A percentile compares a stretch with the other conserved stretches of the same genome.
Conservation (phyloP, 1,140 invertebrate species). For the Leguminivora glycinivorella region DNA sequence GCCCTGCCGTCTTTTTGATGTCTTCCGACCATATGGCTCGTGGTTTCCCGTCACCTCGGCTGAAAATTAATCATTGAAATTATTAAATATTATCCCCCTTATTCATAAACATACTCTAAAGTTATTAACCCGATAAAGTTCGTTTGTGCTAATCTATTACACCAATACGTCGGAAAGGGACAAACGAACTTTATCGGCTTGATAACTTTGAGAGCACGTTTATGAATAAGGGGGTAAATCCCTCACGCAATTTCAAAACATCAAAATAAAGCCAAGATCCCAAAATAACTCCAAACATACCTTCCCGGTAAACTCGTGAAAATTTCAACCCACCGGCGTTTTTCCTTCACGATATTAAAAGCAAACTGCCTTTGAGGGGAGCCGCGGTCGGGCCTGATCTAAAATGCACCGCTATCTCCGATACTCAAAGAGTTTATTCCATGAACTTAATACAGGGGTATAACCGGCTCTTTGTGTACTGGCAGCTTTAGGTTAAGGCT, state of each 20-base stretch:
- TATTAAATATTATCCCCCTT: too few relatives aligned
- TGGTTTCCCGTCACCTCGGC: too few relatives aligned
- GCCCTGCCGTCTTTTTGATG: too few relatives aligned
- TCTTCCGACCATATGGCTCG: too few relatives aligned
- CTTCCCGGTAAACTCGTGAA: neutral
- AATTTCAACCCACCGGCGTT: neutral
- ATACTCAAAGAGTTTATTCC: constrained; percentile 2
- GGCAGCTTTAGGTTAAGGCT: neutral
- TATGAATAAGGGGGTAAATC: too few relatives aligned
- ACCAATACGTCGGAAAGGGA: too few relatives aligned
- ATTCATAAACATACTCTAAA: too few relatives aligned
- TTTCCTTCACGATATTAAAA: neutral
- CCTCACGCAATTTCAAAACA: neutral
- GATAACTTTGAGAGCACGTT: too few relatives aligned
- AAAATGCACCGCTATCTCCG: constrained; percentile 1
- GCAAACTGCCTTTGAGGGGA: neutral
- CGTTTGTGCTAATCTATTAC: too few relatives aligned
- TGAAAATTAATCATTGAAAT: too few relatives aligned
- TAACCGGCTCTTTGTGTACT: neutral
- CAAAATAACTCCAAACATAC: neutral
- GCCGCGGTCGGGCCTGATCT: neutral
- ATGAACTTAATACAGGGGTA: neutral
- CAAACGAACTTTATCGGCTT: too few relatives aligned
- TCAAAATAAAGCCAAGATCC: neutral
- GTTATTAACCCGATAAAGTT: too few relatives aligned